A percentile compares a stretch with the other conserved stretches of the same genome.
phyloP scores from a whole-genome alignment of 1,140 invertebrate species.

The Drosophila quadrilineata region DNA sequence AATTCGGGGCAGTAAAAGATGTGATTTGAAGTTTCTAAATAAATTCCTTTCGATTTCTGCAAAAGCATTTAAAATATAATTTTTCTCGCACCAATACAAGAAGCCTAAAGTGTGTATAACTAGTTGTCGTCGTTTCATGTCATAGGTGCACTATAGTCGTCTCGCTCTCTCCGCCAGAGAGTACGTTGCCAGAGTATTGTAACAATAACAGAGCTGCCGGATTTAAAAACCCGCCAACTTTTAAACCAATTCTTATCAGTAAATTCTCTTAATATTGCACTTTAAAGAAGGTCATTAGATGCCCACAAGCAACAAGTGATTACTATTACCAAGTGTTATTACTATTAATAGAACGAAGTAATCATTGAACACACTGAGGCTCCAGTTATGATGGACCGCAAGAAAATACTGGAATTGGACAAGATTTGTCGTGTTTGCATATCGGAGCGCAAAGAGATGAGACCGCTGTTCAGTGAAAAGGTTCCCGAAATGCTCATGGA shows the following conservation, averaged over 20 bases:
- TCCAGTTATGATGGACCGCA: slow-evolving; percentile 64
- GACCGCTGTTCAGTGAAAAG: slow-evolving; percentile 84
- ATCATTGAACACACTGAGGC: not conserved
- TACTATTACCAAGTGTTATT: slow-evolving; percentile 5
- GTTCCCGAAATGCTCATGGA: slow-evolving; percentile 85
- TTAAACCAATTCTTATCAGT: slow-evolving; percentile 23
- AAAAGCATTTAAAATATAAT: slow-evolving; percentile 59
- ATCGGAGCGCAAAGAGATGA: slow-evolving; percentile 84
- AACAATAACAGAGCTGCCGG: not conserved
- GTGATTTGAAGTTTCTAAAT: slow-evolving; percentile 23
- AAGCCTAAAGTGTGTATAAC: slow-evolving; percentile 68
- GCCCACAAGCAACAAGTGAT: no score
- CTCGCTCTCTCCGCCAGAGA: slow-evolving; percentile 33
- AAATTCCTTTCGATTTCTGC: slow-evolving; percentile 55
- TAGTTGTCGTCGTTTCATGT: slow-evolving; percentile 46
- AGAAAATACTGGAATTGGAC: slow-evolving; percentile 81
- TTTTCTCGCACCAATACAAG: slow-evolving; percentile 69
- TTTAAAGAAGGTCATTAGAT: not conserved
- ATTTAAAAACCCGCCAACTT: slow-evolving; percentile 5
- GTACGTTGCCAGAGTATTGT: slow-evolving; percentile 20
- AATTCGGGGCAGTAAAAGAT: not conserved
- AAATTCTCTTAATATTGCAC: slow-evolving; percentile 18
- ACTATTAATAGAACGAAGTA: slow-evolving; percentile 6
- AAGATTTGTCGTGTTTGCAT: slow-evolving; percentile 85
- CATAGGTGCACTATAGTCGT: slow-evolving; percentile 36